Evolutionary conservation across 2,888 invertebrate species (phyloP), one percentile per base, ranked within the genome.

Genomic region (Tetramorium bicarinatum): DNA sequence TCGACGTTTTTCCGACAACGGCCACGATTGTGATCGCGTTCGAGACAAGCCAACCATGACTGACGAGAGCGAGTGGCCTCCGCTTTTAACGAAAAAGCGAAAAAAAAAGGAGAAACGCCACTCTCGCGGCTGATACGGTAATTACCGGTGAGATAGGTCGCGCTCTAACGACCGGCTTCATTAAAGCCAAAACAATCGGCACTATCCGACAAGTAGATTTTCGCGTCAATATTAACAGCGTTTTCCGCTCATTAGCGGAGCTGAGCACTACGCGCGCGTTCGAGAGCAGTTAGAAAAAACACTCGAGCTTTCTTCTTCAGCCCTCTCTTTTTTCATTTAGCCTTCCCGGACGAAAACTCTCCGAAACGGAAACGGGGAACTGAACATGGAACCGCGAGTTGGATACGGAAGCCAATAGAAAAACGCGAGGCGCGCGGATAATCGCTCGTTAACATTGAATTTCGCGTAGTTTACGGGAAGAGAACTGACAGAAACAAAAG

Each of bases 181-280:
- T 89, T 87, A 86, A 75, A 34, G 29, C 29, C 75, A 66, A 41
- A 38, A 81, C 41, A 75, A 82, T 62, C 85, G 83, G 77, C 85
- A 80, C 85, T 87, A 87, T 88, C 87, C 86, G 88, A 88, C 90
- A 88, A 87, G 84, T 90, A 85, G 83, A 90, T 84, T 89, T 84
- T 69, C 82, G 41, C 82, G 77, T 79, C 67, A 76, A 88, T 87
- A 85, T 88, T 88, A 86, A 90, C 90, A 81, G 83, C 59, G 77
- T 83, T 87, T 75, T 69, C 44, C 54, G 49, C 74, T 82, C 89
- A 82, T 89, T 90, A 89, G 61, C 62, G 64, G 4, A 74, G 47
- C 52, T 67, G 69, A 49, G 44, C 38, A 56, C 67, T 69, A 62
- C 71, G 11, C 71, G 56, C 72, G 21, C 7, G 29, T 67, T 38